phyloP scores from a whole-genome alignment of 2,113 vertebrate species.

The Percopsis transmontana region DNA sequence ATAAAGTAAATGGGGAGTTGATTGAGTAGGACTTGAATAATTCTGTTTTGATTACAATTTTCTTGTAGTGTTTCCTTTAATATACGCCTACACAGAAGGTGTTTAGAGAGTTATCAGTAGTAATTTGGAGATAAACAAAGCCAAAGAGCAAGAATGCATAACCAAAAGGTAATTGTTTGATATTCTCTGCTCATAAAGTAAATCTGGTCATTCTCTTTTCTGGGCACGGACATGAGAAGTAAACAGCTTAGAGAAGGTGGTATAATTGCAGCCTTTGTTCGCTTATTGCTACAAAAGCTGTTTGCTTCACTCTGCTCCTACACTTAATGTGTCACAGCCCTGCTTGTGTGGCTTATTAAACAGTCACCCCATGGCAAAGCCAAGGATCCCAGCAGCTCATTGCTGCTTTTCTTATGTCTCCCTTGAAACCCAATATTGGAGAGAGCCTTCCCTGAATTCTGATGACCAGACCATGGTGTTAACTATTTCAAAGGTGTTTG shows the following conservation, averaged over 20 bases:
- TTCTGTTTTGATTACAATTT: no score
- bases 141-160: no score
- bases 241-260: conserved; percentile 42
- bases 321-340: conserved; percentile 44
- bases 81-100: no score
- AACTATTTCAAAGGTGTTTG: conserved; percentile 39
- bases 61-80: no score
- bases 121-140: no score
- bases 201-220: conserved; percentile 6
- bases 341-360: conserved; percentile 39
- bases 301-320: conserved; percentile 18
- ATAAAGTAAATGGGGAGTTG: no score
- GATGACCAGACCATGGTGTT: conserved; percentile 43
- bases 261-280: conserved; percentile 47
- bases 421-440: conserved; percentile 39
- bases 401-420: conserved; percentile 37
- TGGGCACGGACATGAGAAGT: conserved; percentile 17
- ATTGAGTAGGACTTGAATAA: no score
- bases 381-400: conserved; percentile 15
- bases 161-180: no score
- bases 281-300: conserved; percentile 40
- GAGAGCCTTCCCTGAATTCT: conserved; percentile 45
- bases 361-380: conserved; percentile 17
- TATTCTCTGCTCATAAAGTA: conserved; percentile 1
- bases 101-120: no score